A percentile compares a stretch with the other conserved stretches of the same genome.
Evolutionary conservation across 37 sponge, comb jelly and placozoan species (phyloP).

Genomic region (Axinella damicornis): DNA sequence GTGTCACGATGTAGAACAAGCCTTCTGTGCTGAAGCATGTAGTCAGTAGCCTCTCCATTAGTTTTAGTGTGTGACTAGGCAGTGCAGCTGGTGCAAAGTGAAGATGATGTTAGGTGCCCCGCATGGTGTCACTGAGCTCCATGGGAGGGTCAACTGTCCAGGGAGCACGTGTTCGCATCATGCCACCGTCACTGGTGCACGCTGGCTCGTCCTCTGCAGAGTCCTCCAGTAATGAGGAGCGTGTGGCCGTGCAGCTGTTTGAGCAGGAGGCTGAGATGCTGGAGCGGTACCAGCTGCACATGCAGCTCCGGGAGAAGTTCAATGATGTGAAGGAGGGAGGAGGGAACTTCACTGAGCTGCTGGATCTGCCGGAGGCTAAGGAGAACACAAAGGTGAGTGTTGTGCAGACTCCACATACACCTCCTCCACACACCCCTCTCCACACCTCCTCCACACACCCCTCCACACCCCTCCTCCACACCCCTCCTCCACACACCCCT

Average conservation of each 20-base stretch:
- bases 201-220: neutral
- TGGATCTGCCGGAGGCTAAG: neutral
- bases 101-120: too few relatives aligned
- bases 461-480: too few relatives aligned
- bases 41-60: too few relatives aligned
- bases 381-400: slow-evolving; percentile 8
- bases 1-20: too few relatives aligned
- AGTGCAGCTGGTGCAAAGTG: too few relatives aligned
- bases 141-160: too few relatives aligned
- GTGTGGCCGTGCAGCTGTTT: slow-evolving; percentile 38
- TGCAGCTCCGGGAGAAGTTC: slow-evolving; percentile 34
- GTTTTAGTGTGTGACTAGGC: too few relatives aligned
- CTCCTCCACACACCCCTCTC: too few relatives aligned
- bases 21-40: too few relatives aligned
- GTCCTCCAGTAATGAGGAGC: slow-evolving; percentile 17
- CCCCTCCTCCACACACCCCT: too few relatives aligned
- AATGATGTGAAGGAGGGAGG: neutral
- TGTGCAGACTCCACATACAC: neutral
- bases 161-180: neutral
- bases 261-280: slow-evolving; percentile 77
- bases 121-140: too few relatives aligned
- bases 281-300: slow-evolving; percentile 56
- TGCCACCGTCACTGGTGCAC: neutral
- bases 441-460: too few relatives aligned
- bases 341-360: neutral